Base-by-base conservation (phyloP, 2,888 invertebrate species). In the Tetragonisca angustula region DNA sequence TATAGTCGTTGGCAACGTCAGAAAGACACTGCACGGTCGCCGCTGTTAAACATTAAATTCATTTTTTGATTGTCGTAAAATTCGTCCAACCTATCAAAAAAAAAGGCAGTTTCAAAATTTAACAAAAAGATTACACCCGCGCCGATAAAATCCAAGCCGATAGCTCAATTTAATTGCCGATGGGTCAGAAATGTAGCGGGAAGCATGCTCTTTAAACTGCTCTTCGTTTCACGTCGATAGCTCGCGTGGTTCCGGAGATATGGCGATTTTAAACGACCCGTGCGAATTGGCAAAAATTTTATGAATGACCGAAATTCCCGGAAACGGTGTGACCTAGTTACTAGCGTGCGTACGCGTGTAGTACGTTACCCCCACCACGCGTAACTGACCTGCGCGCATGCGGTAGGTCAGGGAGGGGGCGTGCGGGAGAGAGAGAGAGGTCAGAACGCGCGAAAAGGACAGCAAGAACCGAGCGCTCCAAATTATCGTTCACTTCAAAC, bases 301-400 rank as follows among this genome's bases (percentile, higher is more conserved):
- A 59, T 32, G 61, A 62, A 62, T 73, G 61, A 49, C 2, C 13
- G 61, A 21, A 59, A 59, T 43, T 27, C 59, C 13, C 15, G 71
- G 54, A 32, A 70, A 21, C n/a, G 2, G 21, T 21, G 61, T 61
- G 61, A 73, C 61, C 61, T n/a, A 49, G 15, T 61, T 62, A 32
- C 9, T 19, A 15, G 13, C 72, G 61, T 49, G 49, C 61, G 59
- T 72, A 61, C 61, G 61, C 61, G 21, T 61, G 61, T 50, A 72
- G 72, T 72, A 72, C 15, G 36, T 1, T 27, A 43, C 43, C 11
- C 43, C 43, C 43, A 43, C 36, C 36, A 43, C 43, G 43, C 43
- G 43, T 17, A 49, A 50, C 15, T 19, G 2, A 9, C 11, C 19
- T 15, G 24, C 19, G 32, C 32, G 32, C 32, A 32, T 27, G 27